Percentiles rank a stretch among this genome's conserved stretches.
Conservation (phyloP, 2,113 vertebrate species). For the Cynopterus brachyotis region DNA sequence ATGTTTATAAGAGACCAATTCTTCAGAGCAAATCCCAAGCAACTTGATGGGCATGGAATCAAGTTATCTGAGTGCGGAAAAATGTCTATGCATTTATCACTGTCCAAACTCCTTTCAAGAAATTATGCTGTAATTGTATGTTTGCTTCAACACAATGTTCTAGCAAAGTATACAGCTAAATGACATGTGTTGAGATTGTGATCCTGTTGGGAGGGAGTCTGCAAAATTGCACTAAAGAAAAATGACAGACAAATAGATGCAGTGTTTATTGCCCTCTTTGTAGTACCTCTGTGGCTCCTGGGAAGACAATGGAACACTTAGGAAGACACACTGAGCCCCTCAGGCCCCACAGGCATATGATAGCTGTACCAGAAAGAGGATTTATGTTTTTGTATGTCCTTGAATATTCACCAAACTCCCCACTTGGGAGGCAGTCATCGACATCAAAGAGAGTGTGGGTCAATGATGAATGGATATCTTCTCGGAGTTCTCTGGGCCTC, state of each 20-base stretch:
- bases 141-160: constrained; percentile 36
- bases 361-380: neutral
- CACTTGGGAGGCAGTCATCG: neutral
- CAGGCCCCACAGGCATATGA: accelerated
- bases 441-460: neutral
- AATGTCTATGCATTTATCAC: constrained; percentile 46
- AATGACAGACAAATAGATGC: constrained; percentile 51
- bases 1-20: neutral
- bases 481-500: neutral
- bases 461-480: neutral
- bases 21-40: neutral
- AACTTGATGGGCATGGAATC: neutral
- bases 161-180: neutral
- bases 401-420: neutral
- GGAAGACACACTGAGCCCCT: neutral
- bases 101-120: constrained; percentile 52
- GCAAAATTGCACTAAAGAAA: constrained; percentile 44
- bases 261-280: constrained; percentile 23
- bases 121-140: constrained; percentile 45
- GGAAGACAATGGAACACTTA: constrained; percentile 32
- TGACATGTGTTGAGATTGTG: constrained; percentile 43
- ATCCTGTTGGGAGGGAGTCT: constrained; percentile 40
- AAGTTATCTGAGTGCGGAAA: neutral
- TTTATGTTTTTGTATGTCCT: neutral
- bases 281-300: neutral